phyloP scores from a whole-genome alignment of 37 sponge, comb jelly and placozoan genomes.

The Agelas oroides region DNA sequence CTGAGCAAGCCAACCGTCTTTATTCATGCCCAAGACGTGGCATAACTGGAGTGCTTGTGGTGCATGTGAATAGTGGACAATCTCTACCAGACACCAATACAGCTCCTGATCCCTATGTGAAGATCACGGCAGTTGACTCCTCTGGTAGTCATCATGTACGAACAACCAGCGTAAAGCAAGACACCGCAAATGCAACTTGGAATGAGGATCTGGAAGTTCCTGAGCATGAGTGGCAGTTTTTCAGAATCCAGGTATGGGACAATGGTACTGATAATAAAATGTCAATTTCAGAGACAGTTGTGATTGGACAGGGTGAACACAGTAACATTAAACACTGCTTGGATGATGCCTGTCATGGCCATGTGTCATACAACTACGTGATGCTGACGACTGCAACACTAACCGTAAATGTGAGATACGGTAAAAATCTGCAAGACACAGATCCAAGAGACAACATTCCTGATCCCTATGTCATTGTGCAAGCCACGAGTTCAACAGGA shows the following conservation, averaged over 20 bases:
- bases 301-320: not conserved
- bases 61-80: not conserved
- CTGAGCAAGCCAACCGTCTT: not conserved
- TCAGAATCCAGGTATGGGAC: slow-evolving; percentile 15
- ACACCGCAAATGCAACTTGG: not conserved
- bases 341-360: not conserved
- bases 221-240: not conserved
- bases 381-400: not conserved
- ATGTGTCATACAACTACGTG: not conserved
- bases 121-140: slow-evolving; percentile 15
- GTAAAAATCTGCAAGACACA: not conserved
- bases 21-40: not conserved
- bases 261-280: not conserved
- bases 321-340: not conserved
- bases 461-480: slow-evolving; percentile 12
- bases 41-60: not conserved
- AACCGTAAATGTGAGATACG: not conserved
- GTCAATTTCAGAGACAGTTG: not conserved
- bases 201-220: not conserved
- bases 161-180: not conserved
- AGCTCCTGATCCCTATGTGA: slow-evolving; percentile 21
- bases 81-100: slow-evolving; percentile 18
- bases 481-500: not conserved
- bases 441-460: not conserved
- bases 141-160: not conserved